These are phyloP conservation scores for Eristalinus sepulchralis DNA, from an alignment of 2,888 invertebrate species.

Conservation along the genomic window DNA sequence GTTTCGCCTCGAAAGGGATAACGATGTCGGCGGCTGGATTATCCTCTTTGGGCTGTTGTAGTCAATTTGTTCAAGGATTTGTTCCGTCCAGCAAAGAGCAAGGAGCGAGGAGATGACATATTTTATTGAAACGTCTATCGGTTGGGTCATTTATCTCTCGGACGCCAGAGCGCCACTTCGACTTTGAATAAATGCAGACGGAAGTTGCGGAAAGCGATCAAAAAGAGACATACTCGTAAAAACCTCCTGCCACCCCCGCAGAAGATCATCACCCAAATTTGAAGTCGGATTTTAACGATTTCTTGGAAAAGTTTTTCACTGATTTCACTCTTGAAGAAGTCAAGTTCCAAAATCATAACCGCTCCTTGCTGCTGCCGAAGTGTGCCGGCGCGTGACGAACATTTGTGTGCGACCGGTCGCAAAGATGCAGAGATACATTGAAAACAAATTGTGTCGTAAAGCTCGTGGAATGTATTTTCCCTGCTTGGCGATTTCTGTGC, in stretches of 20 bases:
- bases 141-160: background rate
- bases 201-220: background rate
- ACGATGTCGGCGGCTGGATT: background rate
- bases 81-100: background rate
- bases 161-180: background rate
- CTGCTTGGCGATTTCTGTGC: background rate
- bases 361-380: background rate
- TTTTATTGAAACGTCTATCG: background rate
- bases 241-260: background rate
- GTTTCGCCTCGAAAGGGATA: background rate
- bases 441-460: background rate
- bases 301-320: background rate
- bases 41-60: background rate
- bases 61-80: background rate
- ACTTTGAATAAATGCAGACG: background rate
- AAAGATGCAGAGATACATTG: background rate
- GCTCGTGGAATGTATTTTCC: background rate
- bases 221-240: background rate
- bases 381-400: background rate
- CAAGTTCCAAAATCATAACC: background rate
- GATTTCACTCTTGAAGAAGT: background rate
- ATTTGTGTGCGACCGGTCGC: background rate
- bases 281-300: background rate
- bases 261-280: background rate
- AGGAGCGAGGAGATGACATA: background rate